phyloP scores from a whole-genome alignment of 2,888 invertebrate genomes.

The Napeogenes sylphis region DNA sequence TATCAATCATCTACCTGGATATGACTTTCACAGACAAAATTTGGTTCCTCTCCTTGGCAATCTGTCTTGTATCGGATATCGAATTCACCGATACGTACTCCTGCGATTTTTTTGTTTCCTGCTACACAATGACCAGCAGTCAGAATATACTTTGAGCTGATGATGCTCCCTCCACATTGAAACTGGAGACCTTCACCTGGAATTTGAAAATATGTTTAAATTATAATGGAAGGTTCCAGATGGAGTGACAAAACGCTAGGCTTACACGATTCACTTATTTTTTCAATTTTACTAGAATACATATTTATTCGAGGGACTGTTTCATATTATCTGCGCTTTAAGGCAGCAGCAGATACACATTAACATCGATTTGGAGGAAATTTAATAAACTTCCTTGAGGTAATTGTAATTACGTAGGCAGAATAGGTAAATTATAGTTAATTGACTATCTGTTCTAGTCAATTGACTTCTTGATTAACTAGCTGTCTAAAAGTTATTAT shows the following conservation, averaged over 20 bases:
- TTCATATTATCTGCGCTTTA: too few species aligned
- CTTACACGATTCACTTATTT: too few species aligned
- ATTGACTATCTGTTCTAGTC: too few species aligned
- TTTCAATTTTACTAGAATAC: too few species aligned
- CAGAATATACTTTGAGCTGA: conserved; percentile 63
- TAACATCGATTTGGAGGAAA: too few species aligned
- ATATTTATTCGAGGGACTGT: too few species aligned
- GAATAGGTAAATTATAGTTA: too few species aligned
- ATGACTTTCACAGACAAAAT: conserved; percentile 26
- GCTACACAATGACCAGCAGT: conserved; percentile 38
- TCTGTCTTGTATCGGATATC: conserved; percentile 22
- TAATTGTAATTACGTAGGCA: too few species aligned
- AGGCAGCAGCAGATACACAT: too few species aligned
- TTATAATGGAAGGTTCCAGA: neutral
- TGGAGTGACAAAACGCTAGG: neutral
- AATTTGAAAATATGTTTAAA: neutral
- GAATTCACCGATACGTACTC: conserved; percentile 34
- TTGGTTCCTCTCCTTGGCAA: conserved; percentile 23
- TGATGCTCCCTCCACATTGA: conserved; percentile 64
- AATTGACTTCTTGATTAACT: too few species aligned
- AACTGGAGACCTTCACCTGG: conserved; percentile 34
- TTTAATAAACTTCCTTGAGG: too few species aligned
- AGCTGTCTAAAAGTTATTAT: too few species aligned
- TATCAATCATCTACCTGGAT: conserved; percentile 24
- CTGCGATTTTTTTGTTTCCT: conserved; percentile 17